These are phyloP conservation scores for Chauna torquata DNA, from an alignment of 2,113 vertebrate genomes.

Conservation along the genomic window DNA sequence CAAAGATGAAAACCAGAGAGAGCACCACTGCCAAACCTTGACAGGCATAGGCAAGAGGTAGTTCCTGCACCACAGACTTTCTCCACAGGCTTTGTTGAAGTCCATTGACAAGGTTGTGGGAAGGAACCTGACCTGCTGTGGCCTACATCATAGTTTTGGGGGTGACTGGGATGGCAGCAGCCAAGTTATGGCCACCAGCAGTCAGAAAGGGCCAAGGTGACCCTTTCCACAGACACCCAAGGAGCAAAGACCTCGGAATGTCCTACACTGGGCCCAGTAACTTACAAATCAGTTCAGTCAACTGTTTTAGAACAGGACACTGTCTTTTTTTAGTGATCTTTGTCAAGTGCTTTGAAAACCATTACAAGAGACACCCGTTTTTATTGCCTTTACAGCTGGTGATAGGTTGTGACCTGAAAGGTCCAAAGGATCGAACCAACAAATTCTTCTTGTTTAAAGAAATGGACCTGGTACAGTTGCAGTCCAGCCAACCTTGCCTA, in stretches of 20 bases:
- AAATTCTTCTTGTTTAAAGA: background rate
- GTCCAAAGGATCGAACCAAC: background rate
- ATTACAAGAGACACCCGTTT: background rate
- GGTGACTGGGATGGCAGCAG: background rate
- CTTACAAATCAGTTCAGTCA: background rate
- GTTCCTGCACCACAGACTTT: background rate
- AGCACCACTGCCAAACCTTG: background rate
- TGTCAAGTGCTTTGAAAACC: background rate
- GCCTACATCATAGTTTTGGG: rapidly evolving
- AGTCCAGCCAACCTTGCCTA: background rate
- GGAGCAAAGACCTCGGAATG: background rate
- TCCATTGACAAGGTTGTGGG: background rate
- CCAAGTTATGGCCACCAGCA: background rate
- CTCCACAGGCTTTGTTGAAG: background rate
- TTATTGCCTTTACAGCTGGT: background rate
- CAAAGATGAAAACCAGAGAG: background rate
- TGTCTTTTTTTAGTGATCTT: background rate
- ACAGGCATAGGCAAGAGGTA: background rate
- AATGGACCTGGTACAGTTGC: background rate
- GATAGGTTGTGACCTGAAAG: background rate
- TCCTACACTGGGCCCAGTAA: background rate
- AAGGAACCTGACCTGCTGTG: background rate
- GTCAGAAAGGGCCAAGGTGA: background rate
- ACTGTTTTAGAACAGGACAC: background rate
- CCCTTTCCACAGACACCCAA: background rate